Evolutionary conservation across 2,888 invertebrate genomes (phyloP).

Genomic region (Microchrysa polita): DNA sequence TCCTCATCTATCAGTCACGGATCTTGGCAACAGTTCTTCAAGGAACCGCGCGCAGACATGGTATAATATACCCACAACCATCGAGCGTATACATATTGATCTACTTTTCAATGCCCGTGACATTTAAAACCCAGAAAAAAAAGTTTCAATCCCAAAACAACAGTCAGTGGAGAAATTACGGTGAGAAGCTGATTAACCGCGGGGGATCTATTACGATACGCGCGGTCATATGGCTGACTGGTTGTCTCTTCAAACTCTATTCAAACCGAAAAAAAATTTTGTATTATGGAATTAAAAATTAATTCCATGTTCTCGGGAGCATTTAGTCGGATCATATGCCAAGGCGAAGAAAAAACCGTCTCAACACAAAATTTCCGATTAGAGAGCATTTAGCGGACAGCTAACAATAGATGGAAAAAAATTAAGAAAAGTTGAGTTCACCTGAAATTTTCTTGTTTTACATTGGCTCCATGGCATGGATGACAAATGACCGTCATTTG

Average conservation of each 20-base stretch:
- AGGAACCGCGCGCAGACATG: too few species aligned
- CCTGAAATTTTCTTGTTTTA: conserved; percentile 41
- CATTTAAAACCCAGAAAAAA: background rate
- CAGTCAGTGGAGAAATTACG: conserved; percentile 24
- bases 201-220: conserved; percentile 48
- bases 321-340: conserved; percentile 21
- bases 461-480: conserved; percentile 40
- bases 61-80: too few species aligned
- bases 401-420: conserved; percentile 6
- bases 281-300: conserved; percentile 37
- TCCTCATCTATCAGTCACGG: too few species aligned
- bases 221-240: conserved; percentile 47
- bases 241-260: conserved; percentile 30
- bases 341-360: conserved; percentile 18
- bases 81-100: too few species aligned
- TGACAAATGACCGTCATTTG: conserved; percentile 51
- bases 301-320: conserved; percentile 36
- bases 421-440: too few species aligned
- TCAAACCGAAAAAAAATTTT: conserved; percentile 7
- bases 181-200: conserved; percentile 44
- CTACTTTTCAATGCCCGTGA: conserved; percentile 28
- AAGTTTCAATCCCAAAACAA: background rate
- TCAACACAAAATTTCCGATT: conserved; percentile 35
- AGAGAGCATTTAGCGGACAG: conserved; percentile 41
- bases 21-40: too few species aligned